Base-by-base conservation (phyloP, 1,140 invertebrate species). In the Diabrotica undecimpunctata region DNA sequence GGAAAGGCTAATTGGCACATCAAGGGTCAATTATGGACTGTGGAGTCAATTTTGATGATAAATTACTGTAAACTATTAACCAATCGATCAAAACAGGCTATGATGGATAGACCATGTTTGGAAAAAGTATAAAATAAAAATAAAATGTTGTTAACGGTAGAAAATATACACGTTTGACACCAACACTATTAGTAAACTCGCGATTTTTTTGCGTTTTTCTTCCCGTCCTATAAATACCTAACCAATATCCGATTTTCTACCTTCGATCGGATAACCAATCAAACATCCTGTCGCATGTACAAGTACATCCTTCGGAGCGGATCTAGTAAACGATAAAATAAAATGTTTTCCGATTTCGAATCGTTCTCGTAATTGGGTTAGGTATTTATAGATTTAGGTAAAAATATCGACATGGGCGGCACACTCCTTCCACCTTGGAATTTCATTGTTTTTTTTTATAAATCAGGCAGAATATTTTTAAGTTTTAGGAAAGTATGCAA, bases 331-430 rank as follows among this genome's bases (percentile, higher is more conserved):
- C 41, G 41, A 46, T 46, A 46, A 46, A 46, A 54, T 54, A 54
- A 54, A 54, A 54, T 35, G 53, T 54, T 13, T 54, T 54, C 41
- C 53, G 25, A 54, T 54, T 54, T 54, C 53, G 12, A 54, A 12
- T 54, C 25, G 25, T 54, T 54, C 53, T 9, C 11, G 25, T 54
- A 54, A 54, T 54, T 35, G 25, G 53, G 53, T 54, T 54, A 54
- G 53, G 12, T 54, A 54, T 54, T 54, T 11, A 54, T 54, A 54
- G 53, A 12, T 35, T 12, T 13, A 54, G n/a, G 53, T 35, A 35
- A 54, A 54, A 54, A 54, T 54, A 54, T 12, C 53, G n/a, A 54
- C 25, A 54, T 7, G 9, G n/a, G n/a, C 53, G 53, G 53, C 53
- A 5, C n/a, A 54, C 53, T 54, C n/a, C n/a, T 54, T 13, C 53